Evolutionary conservation across 2,888 invertebrate genomes (phyloP), one percentile per base, ranked within the genome.

Genomic region (Platycheirus albimanus): DNA sequence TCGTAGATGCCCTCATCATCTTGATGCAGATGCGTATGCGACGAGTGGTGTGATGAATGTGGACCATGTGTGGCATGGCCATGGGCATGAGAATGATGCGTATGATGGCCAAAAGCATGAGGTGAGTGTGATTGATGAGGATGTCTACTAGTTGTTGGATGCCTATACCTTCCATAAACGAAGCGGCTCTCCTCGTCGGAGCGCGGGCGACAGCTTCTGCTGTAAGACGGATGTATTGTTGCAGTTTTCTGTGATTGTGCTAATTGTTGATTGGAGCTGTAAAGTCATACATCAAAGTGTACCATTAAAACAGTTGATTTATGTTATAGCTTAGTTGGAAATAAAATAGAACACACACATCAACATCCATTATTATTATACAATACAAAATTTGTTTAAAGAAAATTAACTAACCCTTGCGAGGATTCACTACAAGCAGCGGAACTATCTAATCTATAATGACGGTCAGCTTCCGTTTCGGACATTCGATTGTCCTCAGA

Each of bases 1-100:
- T 96, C 96, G 91, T 96, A 96, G 88, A 96, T 95, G 89, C 96
- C 95, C 91, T 96, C 96, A 89, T 96, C 96, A 89, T 96, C 96
- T 89, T 92, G 92, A 87, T 92, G 92, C 89, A 93, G 92, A 88
- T 93, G 92, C 88, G 92, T 93, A 87, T 92, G 91, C 87, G 92
- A 92, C 89, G 92, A 93, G 88, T 91, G 91, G 89, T 91, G 91
- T 86, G 91, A 91, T 88, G 91, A 91, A 87, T 91, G 91, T 76
- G 91, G 90, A 64, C 90, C 90, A 88, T 92, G 91, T 87, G 88
- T 89, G 86, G 91, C 90, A 87, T 91, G 91, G 86, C 90, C 91
- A 86, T 91, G 91, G 86, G 91, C 89, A 87, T 91, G 91, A 87
- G 89, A 90, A 87, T 91, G 90, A 89, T 91, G 92, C 87, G 91